Evolutionary conservation across 2,888 invertebrate genomes (phyloP).

Genomic region (Sclerodermus sp.): DNA sequence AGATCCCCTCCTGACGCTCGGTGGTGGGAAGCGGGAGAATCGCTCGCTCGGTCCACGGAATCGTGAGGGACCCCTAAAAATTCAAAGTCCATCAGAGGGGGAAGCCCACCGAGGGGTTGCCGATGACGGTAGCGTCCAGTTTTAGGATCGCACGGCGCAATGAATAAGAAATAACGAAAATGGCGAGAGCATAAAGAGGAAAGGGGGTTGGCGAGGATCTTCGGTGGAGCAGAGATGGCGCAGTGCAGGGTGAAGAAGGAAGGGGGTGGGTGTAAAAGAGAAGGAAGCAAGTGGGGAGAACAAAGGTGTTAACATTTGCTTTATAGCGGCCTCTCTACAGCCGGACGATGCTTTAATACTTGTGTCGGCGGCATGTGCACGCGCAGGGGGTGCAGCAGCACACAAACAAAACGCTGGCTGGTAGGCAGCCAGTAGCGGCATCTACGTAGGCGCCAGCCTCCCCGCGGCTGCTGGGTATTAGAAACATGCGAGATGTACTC

Average conservation of each 20-base stretch:
- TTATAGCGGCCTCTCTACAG: constrained; percentile 38
- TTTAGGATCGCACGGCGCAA: too few species aligned
- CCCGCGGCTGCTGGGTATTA: constrained; percentile 21
- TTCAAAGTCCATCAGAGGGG: too few species aligned
- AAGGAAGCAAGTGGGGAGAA: constrained; percentile 18
- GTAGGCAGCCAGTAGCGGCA: constrained; percentile 7
- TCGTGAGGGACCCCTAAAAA: too few species aligned
- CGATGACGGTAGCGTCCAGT: too few species aligned
- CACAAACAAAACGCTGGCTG: constrained; percentile 13
- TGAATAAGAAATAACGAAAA: too few species aligned
- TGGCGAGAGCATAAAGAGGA: too few species aligned
- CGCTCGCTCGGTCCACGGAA: too few species aligned
- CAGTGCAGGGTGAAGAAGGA: constrained; percentile 1
- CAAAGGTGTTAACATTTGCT: constrained; percentile 47
- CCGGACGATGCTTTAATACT: constrained; percentile 42
- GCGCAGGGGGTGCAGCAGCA: constrained; percentile 14
- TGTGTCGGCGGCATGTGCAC: constrained; percentile 24
- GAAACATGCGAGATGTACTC: constrained; percentile 20
- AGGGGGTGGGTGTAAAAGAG: constrained; percentile 9
- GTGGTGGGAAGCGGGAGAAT: too few species aligned
- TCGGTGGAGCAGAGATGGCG: too few species aligned
- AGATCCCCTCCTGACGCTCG: too few species aligned
- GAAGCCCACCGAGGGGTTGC: too few species aligned
- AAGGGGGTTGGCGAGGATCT: too few species aligned
- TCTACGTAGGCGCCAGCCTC: constrained; percentile 15